A percentile compares a stretch with the other conserved stretches of the same genome.
phyloP scores from a whole-genome alignment of 1,140 invertebrate species.

The Arion vulgaris region DNA sequence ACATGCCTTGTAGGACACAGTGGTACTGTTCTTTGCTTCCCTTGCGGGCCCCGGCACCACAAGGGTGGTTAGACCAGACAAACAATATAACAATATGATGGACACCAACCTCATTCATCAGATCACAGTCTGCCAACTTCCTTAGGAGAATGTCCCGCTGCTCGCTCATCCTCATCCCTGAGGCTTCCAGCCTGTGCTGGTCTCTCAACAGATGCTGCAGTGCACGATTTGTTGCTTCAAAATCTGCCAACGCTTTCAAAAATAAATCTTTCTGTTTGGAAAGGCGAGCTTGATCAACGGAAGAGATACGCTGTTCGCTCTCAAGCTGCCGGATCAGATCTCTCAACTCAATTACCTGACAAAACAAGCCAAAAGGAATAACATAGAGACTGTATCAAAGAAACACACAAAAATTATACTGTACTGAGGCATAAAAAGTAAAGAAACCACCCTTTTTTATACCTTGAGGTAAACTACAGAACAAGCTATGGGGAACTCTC shows the following conservation, averaged over 20 bases:
- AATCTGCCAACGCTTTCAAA: slow-evolving; percentile 68
- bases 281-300: slow-evolving; percentile 55
- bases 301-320: slow-evolving; percentile 58
- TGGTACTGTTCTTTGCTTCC: too few relatives aligned
- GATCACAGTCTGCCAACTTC: slow-evolving; percentile 63
- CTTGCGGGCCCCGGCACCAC: too few relatives aligned
- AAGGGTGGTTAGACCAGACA: too few relatives aligned
- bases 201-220: slow-evolving; percentile 66
- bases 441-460: too few relatives aligned
- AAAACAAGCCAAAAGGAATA: too few relatives aligned
- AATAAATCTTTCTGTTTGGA: slow-evolving; percentile 67
- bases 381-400: too few relatives aligned
- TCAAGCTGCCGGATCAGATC: slow-evolving; percentile 58
- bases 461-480: too few relatives aligned
- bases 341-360: slow-evolving; percentile 49
- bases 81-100: too few relatives aligned
- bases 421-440: too few relatives aligned
- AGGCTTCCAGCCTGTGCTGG: slow-evolving; percentile 66
- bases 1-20: too few relatives aligned
- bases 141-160: slow-evolving; percentile 67
- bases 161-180: slow-evolving; percentile 59
- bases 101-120: slow-evolving; percentile 62
- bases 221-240: slow-evolving; percentile 68
- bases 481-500: too few relatives aligned
- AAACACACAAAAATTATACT: too few relatives aligned